Conservation (phyloP, 2,888 invertebrate species). For the Macrophya alboannulata region DNA sequence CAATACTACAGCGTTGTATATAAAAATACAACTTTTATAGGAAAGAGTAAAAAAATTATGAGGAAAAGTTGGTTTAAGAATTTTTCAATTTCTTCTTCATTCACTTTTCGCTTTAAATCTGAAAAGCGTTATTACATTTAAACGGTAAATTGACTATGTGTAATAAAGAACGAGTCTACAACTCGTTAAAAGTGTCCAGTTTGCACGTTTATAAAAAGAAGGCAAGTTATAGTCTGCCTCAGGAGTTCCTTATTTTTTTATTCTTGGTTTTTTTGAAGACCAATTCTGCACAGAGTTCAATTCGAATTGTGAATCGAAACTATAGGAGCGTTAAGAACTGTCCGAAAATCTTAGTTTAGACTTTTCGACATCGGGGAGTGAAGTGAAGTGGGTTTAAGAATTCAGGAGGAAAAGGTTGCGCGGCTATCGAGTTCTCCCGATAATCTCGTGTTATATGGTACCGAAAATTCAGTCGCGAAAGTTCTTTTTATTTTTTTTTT, state of each 20-base stretch:
- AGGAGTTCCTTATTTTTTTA: not conserved
- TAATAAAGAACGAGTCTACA: not conserved
- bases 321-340: not conserved
- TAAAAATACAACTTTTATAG: not conserved
- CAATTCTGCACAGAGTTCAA: not conserved
- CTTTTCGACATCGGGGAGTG: not conserved
- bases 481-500: not conserved
- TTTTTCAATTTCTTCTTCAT: too few species aligned
- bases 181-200: not conserved
- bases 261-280: not conserved
- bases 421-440: not conserved
- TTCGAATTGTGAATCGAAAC: not conserved
- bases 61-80: not conserved
- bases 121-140: not conserved
- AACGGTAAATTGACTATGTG: not conserved
- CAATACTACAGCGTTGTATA: not conserved
- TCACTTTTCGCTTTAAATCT: not conserved
- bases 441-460: not conserved
- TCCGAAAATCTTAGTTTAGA: not conserved
- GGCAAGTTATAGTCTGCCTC: constrained; percentile 1
- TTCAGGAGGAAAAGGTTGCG: constrained; percentile 13
- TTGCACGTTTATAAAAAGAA: not conserved
- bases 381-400: constrained; percentile 11
- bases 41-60: too few species aligned
- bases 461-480: not conserved